Evolutionary conservation across 53 echinoderm and acorn worm genomes (phyloP), one percentile per base, ranked within the genome.

Genomic region (Echinarachnius parma): DNA sequence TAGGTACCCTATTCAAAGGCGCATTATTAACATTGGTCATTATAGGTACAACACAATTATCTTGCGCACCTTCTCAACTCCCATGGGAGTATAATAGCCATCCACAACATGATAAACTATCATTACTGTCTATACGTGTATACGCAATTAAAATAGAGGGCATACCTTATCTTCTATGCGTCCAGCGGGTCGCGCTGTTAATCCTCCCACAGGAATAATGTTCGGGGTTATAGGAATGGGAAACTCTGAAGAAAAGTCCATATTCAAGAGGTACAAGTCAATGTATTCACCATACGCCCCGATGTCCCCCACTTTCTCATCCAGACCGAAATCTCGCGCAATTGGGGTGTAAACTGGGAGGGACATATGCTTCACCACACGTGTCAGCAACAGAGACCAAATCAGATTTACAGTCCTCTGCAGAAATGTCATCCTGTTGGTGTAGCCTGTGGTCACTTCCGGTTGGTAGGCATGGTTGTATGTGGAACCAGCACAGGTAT

Each of bases 221-320:
- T 61, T 77, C 2, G 77, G 77, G 2, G 77, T 14, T 4, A 77
- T 15, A 28, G 77, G 62, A 16, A 45, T 33, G 4, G 77, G 77
- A 50, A 77, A 77, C 11, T 48, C 77, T 7, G 61, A 60, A 3
- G 77, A 77, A 29, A 77, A 61, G 33, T 77, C 77, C 31, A 34
- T 61, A 29, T 48, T 61, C 23, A 77, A 47, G 8, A 77, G 48
- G 21, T 20, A 1, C 77, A 77, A 33, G 31, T 77, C 77, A 7
- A 58, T n/a, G 28, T 3, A 37, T 11, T 42, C n/a, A 16, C 27
- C 37, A 39, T 33, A 60, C 2, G 27, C 36, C 4, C 18, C 31
- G 53, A 68, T 31, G 19, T 31, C 16, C 32, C 11, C 31, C 5
- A 19, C 29, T 2, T 50, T 32, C 2, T 49, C 32, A 53, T 23